Evolutionary conservation across 2,113 vertebrate genomes (phyloP).

Genomic region (Chaenogobius annularis): DNA sequence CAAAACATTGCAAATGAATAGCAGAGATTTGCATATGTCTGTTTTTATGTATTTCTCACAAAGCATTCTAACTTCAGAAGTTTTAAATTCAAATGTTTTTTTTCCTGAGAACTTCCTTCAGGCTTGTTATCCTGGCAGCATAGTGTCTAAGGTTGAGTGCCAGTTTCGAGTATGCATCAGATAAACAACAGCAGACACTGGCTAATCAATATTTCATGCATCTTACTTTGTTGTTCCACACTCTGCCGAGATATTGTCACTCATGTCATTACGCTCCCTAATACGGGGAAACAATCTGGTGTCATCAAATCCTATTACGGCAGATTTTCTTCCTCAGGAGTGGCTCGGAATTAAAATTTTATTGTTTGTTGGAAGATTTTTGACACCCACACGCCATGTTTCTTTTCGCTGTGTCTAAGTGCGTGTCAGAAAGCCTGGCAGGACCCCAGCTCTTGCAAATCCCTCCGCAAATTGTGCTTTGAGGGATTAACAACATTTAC

Average conservation of each 20-base stretch:
- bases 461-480: conserved; percentile 59
- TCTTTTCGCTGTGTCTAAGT: conserved; percentile 65
- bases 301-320: conserved; percentile 71
- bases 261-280: conserved; percentile 66
- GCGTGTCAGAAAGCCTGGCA: conserved; percentile 63
- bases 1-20: neutral
- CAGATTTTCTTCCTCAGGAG: conserved; percentile 62
- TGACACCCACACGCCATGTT: conserved; percentile 54
- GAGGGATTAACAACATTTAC: conserved; percentile 68
- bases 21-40: neutral
- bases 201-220: conserved; percentile 72
- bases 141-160: conserved; percentile 24
- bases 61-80: neutral
- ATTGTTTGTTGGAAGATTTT: conserved; percentile 67
- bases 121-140: conserved; percentile 29
- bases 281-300: conserved; percentile 72
- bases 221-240: conserved; percentile 64
- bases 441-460: conserved; percentile 54
- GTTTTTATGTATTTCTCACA: neutral
- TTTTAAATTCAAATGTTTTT: neutral
- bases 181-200: conserved; percentile 53
- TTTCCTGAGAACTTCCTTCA: conserved; percentile 4
- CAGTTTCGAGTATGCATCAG: conserved; percentile 21
- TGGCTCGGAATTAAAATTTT: conserved; percentile 69
- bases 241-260: conserved; percentile 66